Conservation (phyloP, 37 sponge, comb jelly and placozoan genomes). For the Mnemiopsis leidyi region DNA sequence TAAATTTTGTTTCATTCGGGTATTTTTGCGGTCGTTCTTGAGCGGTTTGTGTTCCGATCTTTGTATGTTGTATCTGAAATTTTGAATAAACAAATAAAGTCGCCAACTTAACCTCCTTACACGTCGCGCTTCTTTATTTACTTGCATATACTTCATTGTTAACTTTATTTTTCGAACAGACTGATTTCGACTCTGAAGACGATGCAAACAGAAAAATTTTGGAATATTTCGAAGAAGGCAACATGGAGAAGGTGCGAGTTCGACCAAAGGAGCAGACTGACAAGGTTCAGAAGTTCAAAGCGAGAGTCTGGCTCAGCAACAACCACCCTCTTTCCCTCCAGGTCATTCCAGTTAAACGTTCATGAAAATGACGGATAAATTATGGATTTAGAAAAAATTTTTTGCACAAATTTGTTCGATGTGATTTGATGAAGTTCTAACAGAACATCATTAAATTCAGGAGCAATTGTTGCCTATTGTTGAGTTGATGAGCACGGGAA, state of each 20-base stretch:
- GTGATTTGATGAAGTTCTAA: too few relatives aligned
- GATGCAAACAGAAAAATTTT: not conserved
- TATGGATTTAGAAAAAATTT: too few relatives aligned
- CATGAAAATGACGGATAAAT: not conserved
- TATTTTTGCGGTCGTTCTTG: too few relatives aligned
- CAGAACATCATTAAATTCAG: too few relatives aligned
- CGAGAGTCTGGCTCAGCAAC: conserved; percentile 87
- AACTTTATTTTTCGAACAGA: not conserved
- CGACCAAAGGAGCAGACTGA: conserved; percentile 50
- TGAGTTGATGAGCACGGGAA: conserved; percentile 52
- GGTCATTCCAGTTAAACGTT: conserved; percentile 35
- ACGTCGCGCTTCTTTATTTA: too few relatives aligned
- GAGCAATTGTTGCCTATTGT: conserved; percentile 21
- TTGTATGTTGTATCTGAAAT: too few relatives aligned
- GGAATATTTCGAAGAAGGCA: not conserved
- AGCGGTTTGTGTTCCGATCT: too few relatives aligned
- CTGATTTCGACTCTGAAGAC: not conserved
- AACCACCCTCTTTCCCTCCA: conserved; percentile 84
- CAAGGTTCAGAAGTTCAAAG: conserved; percentile 86
- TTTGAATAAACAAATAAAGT: too few relatives aligned
- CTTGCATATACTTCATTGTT: not conserved
- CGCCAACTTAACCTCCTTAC: too few relatives aligned
- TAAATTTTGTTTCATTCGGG: too few relatives aligned
- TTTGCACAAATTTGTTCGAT: too few relatives aligned
- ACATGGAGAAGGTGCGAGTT: not conserved